Conservation (phyloP, 2,113 vertebrate genomes). For the Hippopotamus amphibius region DNA sequence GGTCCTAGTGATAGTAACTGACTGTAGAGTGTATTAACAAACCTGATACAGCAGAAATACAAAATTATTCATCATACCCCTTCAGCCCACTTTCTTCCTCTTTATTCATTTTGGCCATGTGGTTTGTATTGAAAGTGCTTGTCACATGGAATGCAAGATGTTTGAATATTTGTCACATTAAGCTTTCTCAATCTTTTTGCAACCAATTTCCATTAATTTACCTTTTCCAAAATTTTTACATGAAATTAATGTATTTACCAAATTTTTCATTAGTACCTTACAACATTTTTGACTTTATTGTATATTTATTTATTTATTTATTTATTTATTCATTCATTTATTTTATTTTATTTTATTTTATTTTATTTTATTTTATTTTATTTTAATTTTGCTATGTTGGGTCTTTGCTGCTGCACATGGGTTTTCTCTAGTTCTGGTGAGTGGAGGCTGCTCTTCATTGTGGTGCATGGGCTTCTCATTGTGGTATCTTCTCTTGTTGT, state of each 20-base stretch:
- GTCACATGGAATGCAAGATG: background rate
- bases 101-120: background rate
- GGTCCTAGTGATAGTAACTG: background rate
- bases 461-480: too few relatives aligned
- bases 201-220: background rate
- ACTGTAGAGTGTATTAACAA: background rate
- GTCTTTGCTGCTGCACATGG: too few relatives aligned
- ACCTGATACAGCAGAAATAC: background rate
- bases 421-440: too few relatives aligned
- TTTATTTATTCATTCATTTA: too few relatives aligned
- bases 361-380: too few relatives aligned
- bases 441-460: too few relatives aligned
- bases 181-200: background rate
- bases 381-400: too few relatives aligned
- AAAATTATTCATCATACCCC: rapidly evolving
- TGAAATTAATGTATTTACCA: background rate
- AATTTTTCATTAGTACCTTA: background rate
- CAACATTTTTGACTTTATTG: background rate
- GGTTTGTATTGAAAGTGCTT: background rate
- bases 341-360: too few relatives aligned
- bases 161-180: background rate
- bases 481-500: too few relatives aligned
- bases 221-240: background rate
- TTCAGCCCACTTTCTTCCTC: background rate
- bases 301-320: background rate